These are phyloP conservation scores for Drosophila ustulata DNA, from an alignment of 2,888 invertebrate genomes.

Conservation along the genomic window DNA sequence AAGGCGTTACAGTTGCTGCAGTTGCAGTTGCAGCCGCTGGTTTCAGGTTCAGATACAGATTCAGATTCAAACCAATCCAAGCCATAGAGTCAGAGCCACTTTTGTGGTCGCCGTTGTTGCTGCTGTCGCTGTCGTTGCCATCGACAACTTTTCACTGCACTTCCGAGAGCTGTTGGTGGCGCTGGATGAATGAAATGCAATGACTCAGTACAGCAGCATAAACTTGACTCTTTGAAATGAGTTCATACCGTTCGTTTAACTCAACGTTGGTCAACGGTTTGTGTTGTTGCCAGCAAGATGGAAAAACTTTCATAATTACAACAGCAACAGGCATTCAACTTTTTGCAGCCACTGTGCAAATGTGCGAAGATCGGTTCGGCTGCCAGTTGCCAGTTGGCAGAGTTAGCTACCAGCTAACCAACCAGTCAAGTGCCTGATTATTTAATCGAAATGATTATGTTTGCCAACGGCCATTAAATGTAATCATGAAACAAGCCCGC, in stretches of 20 bases:
- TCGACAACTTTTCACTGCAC: constrained; percentile 69
- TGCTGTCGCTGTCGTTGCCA: constrained; percentile 36
- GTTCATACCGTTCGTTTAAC: constrained; percentile 70
- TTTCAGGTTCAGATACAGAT: constrained; percentile 64
- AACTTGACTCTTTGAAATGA: constrained; percentile 76
- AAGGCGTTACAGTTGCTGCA: constrained; percentile 60
- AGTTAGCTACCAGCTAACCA: background rate
- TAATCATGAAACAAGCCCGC: constrained; percentile 55
- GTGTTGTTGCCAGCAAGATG: constrained; percentile 25
- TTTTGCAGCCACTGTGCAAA: constrained; percentile 63
- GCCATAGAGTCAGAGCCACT: constrained; percentile 50
- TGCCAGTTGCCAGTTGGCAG: background rate
- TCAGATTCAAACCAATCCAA: constrained; percentile 30
- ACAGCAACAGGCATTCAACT: constrained; percentile 55
- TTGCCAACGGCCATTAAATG: constrained; percentile 66
- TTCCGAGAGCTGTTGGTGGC: constrained; percentile 57
- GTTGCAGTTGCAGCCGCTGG: constrained; percentile 36
- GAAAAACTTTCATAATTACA: constrained; percentile 77
- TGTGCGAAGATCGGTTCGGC: constrained; percentile 61
- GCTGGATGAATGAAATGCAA: constrained; percentile 64
- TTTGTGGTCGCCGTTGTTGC: constrained; percentile 60
- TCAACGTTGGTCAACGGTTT: constrained; percentile 43
- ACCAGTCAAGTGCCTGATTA: constrained; percentile 57
- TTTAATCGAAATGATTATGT: constrained; percentile 79
- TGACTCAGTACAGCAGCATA: constrained; percentile 64